phyloP scores from a whole-genome alignment of 92 coral and sea anemone species.

The Ricordea florida region DNA sequence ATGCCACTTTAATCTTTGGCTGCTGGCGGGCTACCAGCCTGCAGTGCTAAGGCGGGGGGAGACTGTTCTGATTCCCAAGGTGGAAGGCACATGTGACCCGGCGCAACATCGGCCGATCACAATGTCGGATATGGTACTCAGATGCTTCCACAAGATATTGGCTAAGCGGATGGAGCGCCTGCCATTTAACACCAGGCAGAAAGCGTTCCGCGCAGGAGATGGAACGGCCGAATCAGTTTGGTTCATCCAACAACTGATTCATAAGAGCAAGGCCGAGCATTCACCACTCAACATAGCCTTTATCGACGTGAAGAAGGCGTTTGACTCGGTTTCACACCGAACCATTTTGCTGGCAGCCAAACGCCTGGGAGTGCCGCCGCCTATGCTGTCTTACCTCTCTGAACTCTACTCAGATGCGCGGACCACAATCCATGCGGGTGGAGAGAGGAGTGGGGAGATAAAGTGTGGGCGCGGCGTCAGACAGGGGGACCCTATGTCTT shows the following conservation, averaged over 20 bases:
- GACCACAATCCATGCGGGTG: background rate
- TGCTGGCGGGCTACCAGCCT: slow-evolving; percentile 2
- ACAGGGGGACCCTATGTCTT: background rate
- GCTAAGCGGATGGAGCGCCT: background rate
- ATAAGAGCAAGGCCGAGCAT: background rate
- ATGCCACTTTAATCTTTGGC: slow-evolving; percentile 10
- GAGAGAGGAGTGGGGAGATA: background rate
- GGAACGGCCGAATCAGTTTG: no score
- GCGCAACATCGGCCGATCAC: slow-evolving; percentile 20
- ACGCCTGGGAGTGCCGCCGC: background rate
- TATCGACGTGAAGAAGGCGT: slow-evolving; percentile 4
- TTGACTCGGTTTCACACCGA: slow-evolving; percentile 7
- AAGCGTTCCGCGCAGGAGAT: no score
- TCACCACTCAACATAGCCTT: background rate
- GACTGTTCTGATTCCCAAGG: background rate
- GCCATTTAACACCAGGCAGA: background rate
- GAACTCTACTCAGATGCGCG: background rate
- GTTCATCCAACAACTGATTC: background rate
- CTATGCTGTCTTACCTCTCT: background rate
- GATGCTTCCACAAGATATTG: slow-evolving; percentile 11
- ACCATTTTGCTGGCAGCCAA: background rate
- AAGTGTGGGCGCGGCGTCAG: background rate
- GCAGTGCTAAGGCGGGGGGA: background rate
- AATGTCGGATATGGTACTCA: background rate
- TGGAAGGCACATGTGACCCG: background rate